These are phyloP conservation scores for Loris lydekkerianus DNA, from an alignment of 2,797 vertebrate genomes.

Conservation along the genomic window DNA sequence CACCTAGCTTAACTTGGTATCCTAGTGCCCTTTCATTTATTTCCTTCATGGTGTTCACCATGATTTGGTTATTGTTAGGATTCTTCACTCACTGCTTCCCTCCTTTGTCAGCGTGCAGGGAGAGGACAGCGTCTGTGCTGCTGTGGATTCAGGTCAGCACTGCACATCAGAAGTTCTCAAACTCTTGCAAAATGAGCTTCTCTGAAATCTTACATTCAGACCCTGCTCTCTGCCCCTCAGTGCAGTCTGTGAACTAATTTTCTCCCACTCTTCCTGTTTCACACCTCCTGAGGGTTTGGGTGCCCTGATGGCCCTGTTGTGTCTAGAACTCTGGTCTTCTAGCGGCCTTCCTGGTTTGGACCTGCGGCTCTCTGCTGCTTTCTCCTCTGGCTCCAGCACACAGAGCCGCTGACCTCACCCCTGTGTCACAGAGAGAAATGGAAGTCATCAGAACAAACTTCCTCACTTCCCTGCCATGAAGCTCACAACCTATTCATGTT, in stretches of 20 bases:
- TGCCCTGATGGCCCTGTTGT: background rate
- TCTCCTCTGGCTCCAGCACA: background rate
- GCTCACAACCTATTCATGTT: background rate
- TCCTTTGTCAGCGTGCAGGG: background rate
- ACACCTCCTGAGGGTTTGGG: background rate
- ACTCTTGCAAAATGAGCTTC: background rate
- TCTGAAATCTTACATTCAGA: background rate
- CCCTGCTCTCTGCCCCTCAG: background rate
- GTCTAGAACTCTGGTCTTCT: background rate
- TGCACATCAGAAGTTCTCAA: no score
- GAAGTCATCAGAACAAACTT: background rate
- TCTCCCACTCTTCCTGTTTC: background rate
- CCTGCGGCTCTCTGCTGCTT: background rate
- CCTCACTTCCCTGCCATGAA: background rate
- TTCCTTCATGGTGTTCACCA: background rate
- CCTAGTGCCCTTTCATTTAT: background rate
- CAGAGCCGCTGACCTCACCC: background rate
- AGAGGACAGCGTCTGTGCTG: background rate
- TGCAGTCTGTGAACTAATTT: accelerated
- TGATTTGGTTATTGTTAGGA: background rate
- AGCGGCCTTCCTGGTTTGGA: background rate
- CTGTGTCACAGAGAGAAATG: background rate
- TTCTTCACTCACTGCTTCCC: background rate
- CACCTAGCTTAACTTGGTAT: background rate
- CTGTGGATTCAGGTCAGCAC: background rate